Percentiles rank a stretch among this genome's conserved stretches.
Evolutionary conservation across 2,113 vertebrate species (phyloP).

Genomic region (Aramus guarauna): DNA sequence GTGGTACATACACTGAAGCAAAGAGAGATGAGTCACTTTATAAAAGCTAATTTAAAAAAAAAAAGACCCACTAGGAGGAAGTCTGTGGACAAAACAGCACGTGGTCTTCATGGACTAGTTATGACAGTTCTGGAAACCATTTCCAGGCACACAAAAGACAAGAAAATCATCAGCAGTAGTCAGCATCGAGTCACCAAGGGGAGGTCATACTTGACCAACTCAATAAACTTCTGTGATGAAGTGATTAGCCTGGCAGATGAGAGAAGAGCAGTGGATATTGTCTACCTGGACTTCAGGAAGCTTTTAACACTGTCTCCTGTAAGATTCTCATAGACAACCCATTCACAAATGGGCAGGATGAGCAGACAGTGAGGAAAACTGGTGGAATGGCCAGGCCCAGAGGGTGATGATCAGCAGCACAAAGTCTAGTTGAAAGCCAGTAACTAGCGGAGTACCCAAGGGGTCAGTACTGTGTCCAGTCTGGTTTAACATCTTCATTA

Average conservation of each 20-base stretch:
- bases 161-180: not conserved
- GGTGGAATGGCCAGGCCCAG: not conserved
- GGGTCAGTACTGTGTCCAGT: not conserved
- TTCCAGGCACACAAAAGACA: not conserved
- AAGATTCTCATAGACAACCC: not conserved
- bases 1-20: not conserved
- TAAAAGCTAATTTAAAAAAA: not conserved
- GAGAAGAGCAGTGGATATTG: not conserved
- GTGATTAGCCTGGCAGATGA: not conserved
- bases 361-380: not conserved
- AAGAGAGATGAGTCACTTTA: not conserved
- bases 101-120: not conserved
- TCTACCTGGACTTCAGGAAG: not conserved
- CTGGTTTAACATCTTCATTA: not conserved
- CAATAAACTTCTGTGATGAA: not conserved
- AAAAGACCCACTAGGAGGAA: not conserved
- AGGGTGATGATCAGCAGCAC: not conserved
- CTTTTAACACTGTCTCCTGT: not conserved
- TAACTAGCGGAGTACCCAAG: not conserved
- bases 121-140: not conserved
- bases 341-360: not conserved
- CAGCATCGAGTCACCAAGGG: not conserved
- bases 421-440: not conserved
- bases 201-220: not conserved
- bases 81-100: not conserved